A percentile compares a stretch with the other conserved stretches of the same genome.
phyloP scores from a whole-genome alignment of 2,888 invertebrate genomes.

The Siphlonurus alternatus region DNA sequence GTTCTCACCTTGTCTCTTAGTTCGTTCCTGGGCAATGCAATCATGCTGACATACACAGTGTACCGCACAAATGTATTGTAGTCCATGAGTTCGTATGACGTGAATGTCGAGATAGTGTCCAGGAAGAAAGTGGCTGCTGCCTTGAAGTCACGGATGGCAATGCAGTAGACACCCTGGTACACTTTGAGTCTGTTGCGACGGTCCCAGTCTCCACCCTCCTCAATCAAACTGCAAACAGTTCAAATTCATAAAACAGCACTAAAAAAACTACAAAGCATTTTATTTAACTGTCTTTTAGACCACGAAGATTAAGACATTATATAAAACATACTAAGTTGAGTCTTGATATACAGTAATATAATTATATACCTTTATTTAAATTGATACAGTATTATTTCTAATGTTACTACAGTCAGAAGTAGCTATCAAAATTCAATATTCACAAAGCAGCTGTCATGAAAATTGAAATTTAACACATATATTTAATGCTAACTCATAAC shows the following conservation, averaged over 20 bases:
- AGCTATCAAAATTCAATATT: too few species aligned
- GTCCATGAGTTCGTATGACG: constrained; percentile 96
- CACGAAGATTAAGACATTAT: too few species aligned
- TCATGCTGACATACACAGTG: constrained; percentile 68
- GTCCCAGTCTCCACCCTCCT: constrained; percentile 99
- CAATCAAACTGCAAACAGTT: constrained; percentile 43
- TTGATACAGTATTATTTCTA: too few species aligned
- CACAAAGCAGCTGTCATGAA: too few species aligned
- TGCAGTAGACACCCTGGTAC: constrained; percentile 89
- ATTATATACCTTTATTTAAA: too few species aligned
- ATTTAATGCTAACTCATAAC: too few species aligned
- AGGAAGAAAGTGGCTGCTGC: constrained; percentile 87
- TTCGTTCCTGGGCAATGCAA: constrained; percentile 63
- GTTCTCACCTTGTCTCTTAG: constrained; percentile 55
- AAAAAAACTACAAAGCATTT: too few species aligned
- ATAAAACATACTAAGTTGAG: too few species aligned
- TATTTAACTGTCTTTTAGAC: too few species aligned
- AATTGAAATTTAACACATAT: too few species aligned
- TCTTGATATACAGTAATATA: too few species aligned
- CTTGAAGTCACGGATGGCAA: constrained; percentile 92
- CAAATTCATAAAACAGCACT: not conserved
- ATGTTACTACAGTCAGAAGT: too few species aligned
- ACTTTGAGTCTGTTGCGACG: constrained; percentile 93
- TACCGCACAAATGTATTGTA: constrained; percentile 74
- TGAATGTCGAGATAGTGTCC: constrained; percentile 98